Conservation (phyloP, 1,140 invertebrate genomes). For the Helicoverpa zea region DNA sequence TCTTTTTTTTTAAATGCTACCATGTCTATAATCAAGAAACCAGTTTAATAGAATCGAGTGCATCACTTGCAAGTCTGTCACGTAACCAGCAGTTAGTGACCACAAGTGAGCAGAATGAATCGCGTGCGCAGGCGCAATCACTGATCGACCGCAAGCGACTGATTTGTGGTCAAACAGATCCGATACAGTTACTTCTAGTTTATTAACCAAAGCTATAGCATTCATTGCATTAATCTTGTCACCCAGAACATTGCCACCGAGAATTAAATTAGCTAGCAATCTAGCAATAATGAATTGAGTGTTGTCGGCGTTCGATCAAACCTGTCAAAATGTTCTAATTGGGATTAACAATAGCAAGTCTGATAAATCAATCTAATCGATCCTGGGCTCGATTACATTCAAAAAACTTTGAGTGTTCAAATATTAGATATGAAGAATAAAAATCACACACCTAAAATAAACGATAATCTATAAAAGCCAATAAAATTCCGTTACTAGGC, state of each 20-base stretch:
- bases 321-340: too few species aligned
- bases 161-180: background rate
- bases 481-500: background rate
- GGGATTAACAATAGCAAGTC: too few species aligned
- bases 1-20: too few species aligned
- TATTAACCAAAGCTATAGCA: background rate
- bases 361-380: too few species aligned
- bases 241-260: too few species aligned
- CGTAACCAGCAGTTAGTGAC: background rate
- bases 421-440: background rate
- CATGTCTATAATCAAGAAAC: too few species aligned
- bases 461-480: slow-evolving; percentile 22
- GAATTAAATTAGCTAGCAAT: too few species aligned
- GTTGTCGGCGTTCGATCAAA: too few species aligned
- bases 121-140: background rate
- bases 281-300: too few species aligned
- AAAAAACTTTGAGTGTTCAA: too few species aligned
- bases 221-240: background rate
- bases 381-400: too few species aligned
- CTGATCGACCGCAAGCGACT: background rate
- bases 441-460: background rate
- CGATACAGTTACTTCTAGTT: background rate
- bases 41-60: too few species aligned
- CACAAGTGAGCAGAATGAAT: slow-evolving; percentile 1
- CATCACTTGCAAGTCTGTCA: background rate